These are phyloP conservation scores for Leptestheria dahalacensis DNA, from an alignment of 1,140 invertebrate species.

Conservation along the genomic window DNA sequence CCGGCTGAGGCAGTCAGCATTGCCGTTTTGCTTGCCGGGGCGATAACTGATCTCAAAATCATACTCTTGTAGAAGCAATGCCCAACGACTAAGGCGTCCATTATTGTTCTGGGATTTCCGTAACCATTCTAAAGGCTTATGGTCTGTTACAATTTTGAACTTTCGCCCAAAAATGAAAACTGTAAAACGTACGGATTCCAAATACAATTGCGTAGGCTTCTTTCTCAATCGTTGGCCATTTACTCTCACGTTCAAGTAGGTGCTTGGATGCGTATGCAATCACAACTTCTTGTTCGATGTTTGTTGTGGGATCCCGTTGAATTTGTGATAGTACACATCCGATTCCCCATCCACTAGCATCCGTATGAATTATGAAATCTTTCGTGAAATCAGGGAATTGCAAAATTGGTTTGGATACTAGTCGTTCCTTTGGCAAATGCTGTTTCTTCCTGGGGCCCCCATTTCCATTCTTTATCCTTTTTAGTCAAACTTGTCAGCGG, in stretches of 20 bases:
- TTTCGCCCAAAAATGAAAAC: constrained; percentile 20
- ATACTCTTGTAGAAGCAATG: constrained; percentile 11
- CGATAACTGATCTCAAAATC: constrained; percentile 11
- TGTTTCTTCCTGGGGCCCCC: constrained; percentile 16
- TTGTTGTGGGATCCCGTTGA: constrained; percentile 14
- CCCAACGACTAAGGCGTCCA: constrained; percentile 21
- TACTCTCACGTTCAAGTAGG: constrained; percentile 20
- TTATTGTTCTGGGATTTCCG: constrained; percentile 27
- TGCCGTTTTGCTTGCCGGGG: not conserved
- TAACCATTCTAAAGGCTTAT: constrained; percentile 13
- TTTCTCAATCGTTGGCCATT: constrained; percentile 23
- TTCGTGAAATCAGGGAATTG: constrained; percentile 23
- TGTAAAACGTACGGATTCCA: constrained; percentile 21
- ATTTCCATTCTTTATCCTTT: constrained; percentile 13
- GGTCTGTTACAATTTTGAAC: constrained; percentile 20
- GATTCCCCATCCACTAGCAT: constrained; percentile 25
- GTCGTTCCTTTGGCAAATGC: constrained; percentile 18
- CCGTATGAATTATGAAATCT: constrained; percentile 23
- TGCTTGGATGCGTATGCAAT: constrained; percentile 26
- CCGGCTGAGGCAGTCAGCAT: constrained; percentile 7
- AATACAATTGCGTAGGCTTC: constrained; percentile 21
- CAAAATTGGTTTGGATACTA: constrained; percentile 21
- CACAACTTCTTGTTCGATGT: constrained; percentile 20
- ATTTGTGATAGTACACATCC: constrained; percentile 27
- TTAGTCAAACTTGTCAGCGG: constrained; percentile 9